Evolutionary conservation across 2,888 invertebrate genomes (phyloP).

Genomic region (Dryomyza anilis): DNA sequence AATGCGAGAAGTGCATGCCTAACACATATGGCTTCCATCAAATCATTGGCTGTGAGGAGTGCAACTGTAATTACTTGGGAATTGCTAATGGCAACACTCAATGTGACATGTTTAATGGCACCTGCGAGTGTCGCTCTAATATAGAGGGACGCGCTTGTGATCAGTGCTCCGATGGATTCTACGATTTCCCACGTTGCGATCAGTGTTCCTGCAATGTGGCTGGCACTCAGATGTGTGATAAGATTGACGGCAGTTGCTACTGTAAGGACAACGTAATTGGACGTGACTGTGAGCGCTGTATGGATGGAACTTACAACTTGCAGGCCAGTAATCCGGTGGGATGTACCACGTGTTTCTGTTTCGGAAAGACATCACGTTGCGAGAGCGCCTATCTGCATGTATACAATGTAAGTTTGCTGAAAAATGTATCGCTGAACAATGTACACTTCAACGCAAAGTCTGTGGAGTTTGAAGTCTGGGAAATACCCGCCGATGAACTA

Average conservation of each 20-base stretch:
- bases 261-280: constrained; percentile 80
- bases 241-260: constrained; percentile 69
- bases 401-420: constrained; percentile 58
- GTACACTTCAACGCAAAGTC: constrained; percentile 45
- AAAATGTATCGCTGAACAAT: constrained; percentile 49
- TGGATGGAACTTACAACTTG: constrained; percentile 88
- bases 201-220: constrained; percentile 79
- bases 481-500: constrained; percentile 46
- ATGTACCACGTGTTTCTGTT: constrained; percentile 97
- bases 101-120: constrained; percentile 87
- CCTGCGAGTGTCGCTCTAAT: constrained; percentile 83
- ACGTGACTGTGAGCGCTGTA: constrained; percentile 81
- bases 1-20: constrained; percentile 87
- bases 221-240: constrained; percentile 89
- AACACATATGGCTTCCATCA: constrained; percentile 92
- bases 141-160: constrained; percentile 90
- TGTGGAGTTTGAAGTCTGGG: constrained; percentile 52
- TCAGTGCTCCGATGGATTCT: constrained; percentile 81
- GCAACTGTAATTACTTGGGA: constrained; percentile 86
- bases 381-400: constrained; percentile 72
- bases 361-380: constrained; percentile 88
- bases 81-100: constrained; percentile 77
- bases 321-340: constrained; percentile 84
- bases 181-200: constrained; percentile 87
- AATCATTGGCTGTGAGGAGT: constrained; percentile 93